phyloP scores from a whole-genome alignment of 2,888 invertebrate genomes.

The Drosophila anceps region DNA sequence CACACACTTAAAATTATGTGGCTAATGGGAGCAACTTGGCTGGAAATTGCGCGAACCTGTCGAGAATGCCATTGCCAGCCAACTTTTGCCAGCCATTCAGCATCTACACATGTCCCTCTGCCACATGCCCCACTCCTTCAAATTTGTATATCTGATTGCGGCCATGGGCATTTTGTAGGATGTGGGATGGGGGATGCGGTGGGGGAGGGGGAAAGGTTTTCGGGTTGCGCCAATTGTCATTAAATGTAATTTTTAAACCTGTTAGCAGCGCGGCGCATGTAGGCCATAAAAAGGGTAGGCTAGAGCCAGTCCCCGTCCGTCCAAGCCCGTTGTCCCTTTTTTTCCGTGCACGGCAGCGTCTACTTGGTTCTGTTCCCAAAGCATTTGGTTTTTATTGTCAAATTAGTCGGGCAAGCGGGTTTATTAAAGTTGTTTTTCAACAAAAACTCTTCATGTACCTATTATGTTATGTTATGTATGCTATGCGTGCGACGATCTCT shows the following conservation, averaged over 20 bases:
- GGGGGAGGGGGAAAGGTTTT: neutral
- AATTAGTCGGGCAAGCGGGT: conserved; percentile 78
- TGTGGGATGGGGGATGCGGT: neutral
- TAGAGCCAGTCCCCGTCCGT: conserved; percentile 6
- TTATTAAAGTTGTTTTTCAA: conserved; percentile 70
- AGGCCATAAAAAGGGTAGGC: conserved; percentile 70
- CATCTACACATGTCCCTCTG: conserved; percentile 54
- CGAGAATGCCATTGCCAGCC: conserved; percentile 54
- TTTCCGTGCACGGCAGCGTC: neutral
- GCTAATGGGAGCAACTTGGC: conserved; percentile 81
- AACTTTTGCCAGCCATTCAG: conserved; percentile 50
- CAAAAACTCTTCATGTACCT: conserved; percentile 67
- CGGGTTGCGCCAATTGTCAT: conserved; percentile 70
- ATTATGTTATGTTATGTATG: conserved; percentile 57
- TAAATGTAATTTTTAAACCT: conserved; percentile 81
- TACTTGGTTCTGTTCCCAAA: conserved; percentile 41
- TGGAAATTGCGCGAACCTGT: conserved; percentile 76
- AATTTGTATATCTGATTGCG: conserved; percentile 58
- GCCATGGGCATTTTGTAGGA: conserved; percentile 21
- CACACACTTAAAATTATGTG: conserved; percentile 81
- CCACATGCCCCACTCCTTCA: neutral
- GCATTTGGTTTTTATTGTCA: conserved; percentile 74
- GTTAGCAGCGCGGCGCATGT: conserved; percentile 70
- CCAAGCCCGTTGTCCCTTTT: conserved; percentile 35
- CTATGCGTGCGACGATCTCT: neutral